A percentile compares a stretch with the other conserved stretches of the same genome.
Conservation (phyloP, 2,888 invertebrate genomes). For the Silvanus unidentatus region DNA sequence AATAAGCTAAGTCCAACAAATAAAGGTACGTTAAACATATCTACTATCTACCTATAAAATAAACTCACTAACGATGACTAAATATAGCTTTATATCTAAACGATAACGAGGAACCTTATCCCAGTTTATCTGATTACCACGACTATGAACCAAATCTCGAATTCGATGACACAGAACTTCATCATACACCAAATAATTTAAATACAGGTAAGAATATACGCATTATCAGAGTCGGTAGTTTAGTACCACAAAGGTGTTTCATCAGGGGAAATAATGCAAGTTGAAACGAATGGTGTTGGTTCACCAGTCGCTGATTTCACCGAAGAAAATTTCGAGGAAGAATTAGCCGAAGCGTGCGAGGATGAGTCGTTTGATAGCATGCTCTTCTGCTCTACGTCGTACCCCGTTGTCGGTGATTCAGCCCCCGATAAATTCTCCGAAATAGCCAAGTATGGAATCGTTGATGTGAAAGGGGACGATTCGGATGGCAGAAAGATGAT, state of each 20-base stretch:
- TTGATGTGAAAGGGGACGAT: slow-evolving; percentile 81
- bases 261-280: slow-evolving; percentile 35
- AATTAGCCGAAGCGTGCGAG: slow-evolving; percentile 61
- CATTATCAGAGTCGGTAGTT: background rate
- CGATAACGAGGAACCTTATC: slow-evolving; percentile 63
- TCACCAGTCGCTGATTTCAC: slow-evolving; percentile 79
- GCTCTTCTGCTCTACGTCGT: slow-evolving; percentile 38
- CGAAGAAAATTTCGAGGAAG: slow-evolving; percentile 88
- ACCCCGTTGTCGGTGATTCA: slow-evolving; percentile 57
- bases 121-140: slow-evolving; percentile 84
- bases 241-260: background rate
- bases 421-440: slow-evolving; percentile 49
- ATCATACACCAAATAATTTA: slow-evolving; percentile 58
- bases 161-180: slow-evolving; percentile 91
- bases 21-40: slow-evolving; percentile 18
- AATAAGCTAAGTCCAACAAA: slow-evolving; percentile 19
- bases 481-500: slow-evolving; percentile 88
- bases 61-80: slow-evolving; percentile 16
- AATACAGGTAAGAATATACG: slow-evolving; percentile 57
- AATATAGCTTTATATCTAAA: slow-evolving; percentile 17
- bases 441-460: slow-evolving; percentile 68
- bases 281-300: slow-evolving; percentile 48
- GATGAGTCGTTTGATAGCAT: slow-evolving; percentile 41
- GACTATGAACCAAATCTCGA: slow-evolving; percentile 94
- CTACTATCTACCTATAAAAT: background rate